A percentile compares a stretch with the other conserved stretches of the same genome.
These are phyloP conservation scores for Illadopsis cleaveri DNA, from an alignment of 2,113 vertebrate species.

Conservation along the genomic window DNA sequence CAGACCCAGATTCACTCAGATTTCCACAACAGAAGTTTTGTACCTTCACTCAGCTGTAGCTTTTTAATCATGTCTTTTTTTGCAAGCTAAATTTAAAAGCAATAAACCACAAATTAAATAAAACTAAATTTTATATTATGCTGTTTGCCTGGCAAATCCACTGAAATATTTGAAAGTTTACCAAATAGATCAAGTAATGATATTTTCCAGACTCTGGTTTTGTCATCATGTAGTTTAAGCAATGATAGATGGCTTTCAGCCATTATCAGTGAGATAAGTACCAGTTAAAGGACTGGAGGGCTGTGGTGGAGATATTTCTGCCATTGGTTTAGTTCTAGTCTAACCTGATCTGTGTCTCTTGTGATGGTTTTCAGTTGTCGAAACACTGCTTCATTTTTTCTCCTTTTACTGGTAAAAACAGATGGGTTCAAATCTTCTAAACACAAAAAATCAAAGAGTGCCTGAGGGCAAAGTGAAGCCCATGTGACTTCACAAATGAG, in stretches of 20 bases:
- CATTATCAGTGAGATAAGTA: constrained; percentile 30
- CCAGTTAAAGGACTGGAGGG: not conserved
- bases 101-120: constrained; percentile 69
- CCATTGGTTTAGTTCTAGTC: not conserved
- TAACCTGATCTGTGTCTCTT: not conserved
- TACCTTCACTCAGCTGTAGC: constrained; percentile 2
- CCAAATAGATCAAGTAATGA: constrained; percentile 65
- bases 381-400: not conserved
- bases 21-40: constrained; percentile 33
- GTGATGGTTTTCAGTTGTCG: not conserved
- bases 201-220: constrained; percentile 62
- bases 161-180: constrained; percentile 65
- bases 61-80: constrained; percentile 26
- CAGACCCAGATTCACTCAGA: not conserved
- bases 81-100: constrained; percentile 49
- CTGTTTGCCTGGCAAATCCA: constrained; percentile 62
- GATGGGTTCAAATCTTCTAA: not conserved
- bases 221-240: constrained; percentile 61
- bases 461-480: not conserved
- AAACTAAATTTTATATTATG: constrained; percentile 31
- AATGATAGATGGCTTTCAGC: constrained; percentile 36
- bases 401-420: not conserved
- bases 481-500: not conserved
- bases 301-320: not conserved
- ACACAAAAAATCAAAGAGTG: not conserved